Conservation (phyloP, 2,888 invertebrate species). For the Drosophila anceps region DNA sequence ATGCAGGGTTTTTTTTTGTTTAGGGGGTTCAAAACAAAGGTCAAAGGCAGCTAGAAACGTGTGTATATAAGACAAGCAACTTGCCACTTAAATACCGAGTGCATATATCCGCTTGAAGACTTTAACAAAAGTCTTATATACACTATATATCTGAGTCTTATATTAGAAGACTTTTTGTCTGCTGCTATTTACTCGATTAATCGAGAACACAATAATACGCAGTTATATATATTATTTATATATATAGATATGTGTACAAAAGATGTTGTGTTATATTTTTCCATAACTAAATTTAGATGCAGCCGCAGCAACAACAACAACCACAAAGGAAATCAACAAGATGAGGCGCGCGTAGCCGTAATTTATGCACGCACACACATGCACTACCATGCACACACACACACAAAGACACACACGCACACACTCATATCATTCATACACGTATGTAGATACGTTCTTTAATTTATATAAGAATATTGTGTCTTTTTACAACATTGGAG, state of each 20-base stretch:
- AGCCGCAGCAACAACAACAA: constrained; percentile 53
- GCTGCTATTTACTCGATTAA: constrained; percentile 12
- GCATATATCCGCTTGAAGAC: neutral
- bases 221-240: constrained; percentile 9
- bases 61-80: neutral
- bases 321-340: constrained; percentile 61
- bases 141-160: neutral
- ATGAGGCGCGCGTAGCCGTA: constrained; percentile 51
- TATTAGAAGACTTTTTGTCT: neutral
- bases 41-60: constrained; percentile 19
- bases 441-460: constrained; percentile 16
- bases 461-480: constrained; percentile 60
- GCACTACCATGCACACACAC: neutral
- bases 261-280: constrained; percentile 58
- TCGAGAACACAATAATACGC: neutral
- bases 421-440: neutral
- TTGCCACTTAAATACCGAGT: constrained; percentile 6
- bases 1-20: constrained; percentile 13
- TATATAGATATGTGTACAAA: constrained; percentile 10
- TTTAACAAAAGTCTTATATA: neutral
- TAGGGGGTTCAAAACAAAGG: constrained; percentile 23
- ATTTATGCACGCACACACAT: constrained; percentile 18
- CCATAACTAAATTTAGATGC: constrained; percentile 73
- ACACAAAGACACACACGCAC: neutral
- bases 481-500: constrained; percentile 24